phyloP scores from a whole-genome alignment of 2,113 vertebrate species.

The Lynx canadensis region DNA sequence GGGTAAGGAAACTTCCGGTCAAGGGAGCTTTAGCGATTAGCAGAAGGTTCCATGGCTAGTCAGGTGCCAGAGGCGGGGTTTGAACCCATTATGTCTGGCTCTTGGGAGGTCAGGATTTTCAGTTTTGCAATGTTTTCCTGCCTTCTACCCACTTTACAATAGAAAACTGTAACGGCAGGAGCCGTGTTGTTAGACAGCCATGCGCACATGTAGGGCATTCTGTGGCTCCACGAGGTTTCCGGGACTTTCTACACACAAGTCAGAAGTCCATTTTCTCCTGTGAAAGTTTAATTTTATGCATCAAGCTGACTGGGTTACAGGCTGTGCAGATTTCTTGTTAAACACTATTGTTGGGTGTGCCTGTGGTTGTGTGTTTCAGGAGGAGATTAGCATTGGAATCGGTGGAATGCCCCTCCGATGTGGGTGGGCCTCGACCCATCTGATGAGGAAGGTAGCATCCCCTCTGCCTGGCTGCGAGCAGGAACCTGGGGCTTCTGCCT shows the following conservation, averaged over 20 bases:
- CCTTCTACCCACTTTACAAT: neutral
- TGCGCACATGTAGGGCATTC: neutral
- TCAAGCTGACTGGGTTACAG: neutral
- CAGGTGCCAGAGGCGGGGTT: fast-evolving
- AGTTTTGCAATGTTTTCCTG: neutral
- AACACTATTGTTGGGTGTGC: neutral
- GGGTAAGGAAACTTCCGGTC: neutral
- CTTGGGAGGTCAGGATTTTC: neutral
- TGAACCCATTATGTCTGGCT: neutral
- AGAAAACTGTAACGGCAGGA: neutral
- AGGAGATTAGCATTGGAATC: neutral
- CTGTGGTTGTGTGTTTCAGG: neutral
- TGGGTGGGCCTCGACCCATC: neutral
- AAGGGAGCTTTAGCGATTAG: neutral
- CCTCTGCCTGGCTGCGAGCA: neutral
- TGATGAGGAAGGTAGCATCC: too few species aligned
- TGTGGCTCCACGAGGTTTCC: too few species aligned
- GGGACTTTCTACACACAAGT: neutral
- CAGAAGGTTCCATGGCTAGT: neutral
- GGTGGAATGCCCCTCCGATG: neutral
- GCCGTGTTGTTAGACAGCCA: neutral
- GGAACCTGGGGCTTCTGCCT: too few species aligned
- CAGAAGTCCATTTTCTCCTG: neutral
- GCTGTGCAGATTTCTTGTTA: neutral
- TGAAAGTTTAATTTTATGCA: neutral